Base-by-base conservation (phyloP, 37 sponge, comb jelly and placozoan genomes). In the Hexactinellida sp. region DNA sequence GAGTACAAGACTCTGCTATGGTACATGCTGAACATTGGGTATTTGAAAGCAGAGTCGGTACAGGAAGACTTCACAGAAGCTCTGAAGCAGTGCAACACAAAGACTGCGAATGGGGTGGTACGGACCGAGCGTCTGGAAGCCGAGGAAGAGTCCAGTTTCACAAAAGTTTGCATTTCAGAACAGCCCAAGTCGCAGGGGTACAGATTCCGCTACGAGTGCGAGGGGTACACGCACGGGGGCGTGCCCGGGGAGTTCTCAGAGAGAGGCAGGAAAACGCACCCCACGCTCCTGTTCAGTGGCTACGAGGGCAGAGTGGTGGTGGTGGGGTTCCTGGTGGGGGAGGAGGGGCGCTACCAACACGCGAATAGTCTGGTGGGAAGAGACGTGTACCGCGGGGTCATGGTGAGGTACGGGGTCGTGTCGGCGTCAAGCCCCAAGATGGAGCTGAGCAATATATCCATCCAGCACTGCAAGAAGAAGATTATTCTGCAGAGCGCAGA, bases 141-240 rank as follows among this genome's bases (percentile, higher is more conserved):
- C 3, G 76, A 63, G 13, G 5, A 63, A 7, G 28, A 23, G 28
- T 23, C 25, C 3, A n/a, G 13, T n/a, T 7, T 21, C 34, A 23
- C 30, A 28, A 63, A 7, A 25, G 76, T 63, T 25, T 21, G 25
- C 25, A 25, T 63, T 7, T 10, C 76, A n/a, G 84, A 83, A 28
- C 84, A 83, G 3, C 84, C 84, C 25, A 83, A 83, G 25, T 37
- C 84, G 3, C 84, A 38, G 30, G 84, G 84, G 7, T 83, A 38
- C 84, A 37, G 84, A 83, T 83, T 83, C 39, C 84, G 84, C 37
- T 83, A 83, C 38, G 39, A 38, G 10, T 83, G 84, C 38, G 84
- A 83, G 39, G 84, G 84, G 10, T 38, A 37, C 39, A 38, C 84
- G 3, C 84, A 83, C 39, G 84, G 84, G n/a, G 84, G 84, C 7